These are phyloP conservation scores for Ptychobarbus kaznakovi DNA, from an alignment of 2,797 vertebrate species.

Conservation along the genomic window DNA sequence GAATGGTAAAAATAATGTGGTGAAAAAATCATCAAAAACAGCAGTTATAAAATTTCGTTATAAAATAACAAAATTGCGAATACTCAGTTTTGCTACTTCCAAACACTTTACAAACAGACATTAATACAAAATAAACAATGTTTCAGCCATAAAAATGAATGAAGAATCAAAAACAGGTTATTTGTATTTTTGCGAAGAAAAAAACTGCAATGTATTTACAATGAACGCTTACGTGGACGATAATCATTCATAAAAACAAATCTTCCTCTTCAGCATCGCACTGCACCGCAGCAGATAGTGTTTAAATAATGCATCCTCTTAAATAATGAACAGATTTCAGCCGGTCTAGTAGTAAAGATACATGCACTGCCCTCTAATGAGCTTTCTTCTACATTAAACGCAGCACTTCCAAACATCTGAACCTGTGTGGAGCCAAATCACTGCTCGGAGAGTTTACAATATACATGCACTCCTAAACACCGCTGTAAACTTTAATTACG, in stretches of 20 bases:
- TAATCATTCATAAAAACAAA: slow-evolving; percentile 31
- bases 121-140: not conserved
- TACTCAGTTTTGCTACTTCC: not conserved
- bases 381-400: slow-evolving; percentile 39
- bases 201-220: slow-evolving; percentile 19
- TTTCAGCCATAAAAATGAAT: not conserved
- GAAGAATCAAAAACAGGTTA: not conserved
- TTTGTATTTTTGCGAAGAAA: not conserved
- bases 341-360: slow-evolving; percentile 44
- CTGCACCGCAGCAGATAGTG: slow-evolving; percentile 18
- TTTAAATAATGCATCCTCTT: slow-evolving; percentile 54
- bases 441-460: slow-evolving; percentile 41
- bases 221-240: slow-evolving; percentile 16
- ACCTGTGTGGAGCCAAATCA: slow-evolving; percentile 29
- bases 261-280: not conserved
- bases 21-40: too few species aligned
- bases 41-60: too few species aligned
- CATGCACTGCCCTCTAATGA: slow-evolving; percentile 34
- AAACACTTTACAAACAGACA: not conserved
- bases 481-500: slow-evolving; percentile 38
- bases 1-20: too few species aligned
- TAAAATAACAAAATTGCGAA: not conserved
- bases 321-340: slow-evolving; percentile 57
- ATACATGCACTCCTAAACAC: slow-evolving; percentile 40
- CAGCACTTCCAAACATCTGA: slow-evolving; percentile 11